Conservation (phyloP, 1,140 invertebrate genomes). For the Calosoma granatense region DNA sequence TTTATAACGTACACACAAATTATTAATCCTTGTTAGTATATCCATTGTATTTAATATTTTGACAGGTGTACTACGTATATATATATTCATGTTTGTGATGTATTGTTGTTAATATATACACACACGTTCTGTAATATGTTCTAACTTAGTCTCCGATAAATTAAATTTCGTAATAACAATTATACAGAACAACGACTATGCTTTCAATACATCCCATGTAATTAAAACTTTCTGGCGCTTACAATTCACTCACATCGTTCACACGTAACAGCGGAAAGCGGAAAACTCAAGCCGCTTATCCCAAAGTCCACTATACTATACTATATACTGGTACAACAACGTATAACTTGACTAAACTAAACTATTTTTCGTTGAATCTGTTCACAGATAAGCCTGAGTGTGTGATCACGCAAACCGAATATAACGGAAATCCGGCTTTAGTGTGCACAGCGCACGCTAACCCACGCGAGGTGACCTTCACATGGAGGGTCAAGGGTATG, state of each 20-base stretch:
- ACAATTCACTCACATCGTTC: not conserved
- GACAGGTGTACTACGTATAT: no score
- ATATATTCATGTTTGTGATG: no score
- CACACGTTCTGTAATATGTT: no score
- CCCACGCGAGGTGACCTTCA: constrained; percentile 69
- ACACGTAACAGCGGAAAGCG: no score
- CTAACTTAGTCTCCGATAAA: no score
- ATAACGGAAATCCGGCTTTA: constrained; percentile 62
- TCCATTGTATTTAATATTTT: no score
- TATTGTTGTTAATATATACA: no score
- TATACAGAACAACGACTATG: no score
- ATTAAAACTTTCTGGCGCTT: not conserved
- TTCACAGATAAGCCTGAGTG: constrained; percentile 73
- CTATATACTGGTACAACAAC: not conserved
- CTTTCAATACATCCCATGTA: not conserved
- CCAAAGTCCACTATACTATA: not conserved
- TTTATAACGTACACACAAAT: no score
- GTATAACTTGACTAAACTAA: not conserved
- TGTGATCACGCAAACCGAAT: constrained; percentile 58
- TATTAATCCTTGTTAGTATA: no score
- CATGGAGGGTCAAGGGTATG: constrained; percentile 72
- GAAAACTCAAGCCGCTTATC: no score
- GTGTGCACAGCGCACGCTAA: constrained; percentile 73
- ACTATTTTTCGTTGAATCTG: constrained; percentile 12
- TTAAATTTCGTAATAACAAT: no score